Evolutionary conservation across 2,797 vertebrate genomes (phyloP).

Genomic region (Cryptoprocta ferox): DNA sequence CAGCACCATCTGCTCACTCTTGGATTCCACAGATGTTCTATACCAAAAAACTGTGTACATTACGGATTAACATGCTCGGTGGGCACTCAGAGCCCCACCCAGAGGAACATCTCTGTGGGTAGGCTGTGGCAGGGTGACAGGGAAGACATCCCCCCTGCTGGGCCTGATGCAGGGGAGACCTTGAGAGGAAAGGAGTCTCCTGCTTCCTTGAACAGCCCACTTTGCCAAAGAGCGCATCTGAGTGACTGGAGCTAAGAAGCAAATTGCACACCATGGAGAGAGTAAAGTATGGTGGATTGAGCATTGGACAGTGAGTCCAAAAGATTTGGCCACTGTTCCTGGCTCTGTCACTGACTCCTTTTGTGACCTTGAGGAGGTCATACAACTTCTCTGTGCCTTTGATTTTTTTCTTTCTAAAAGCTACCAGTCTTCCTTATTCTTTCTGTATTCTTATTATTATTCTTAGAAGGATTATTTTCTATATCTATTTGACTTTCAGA

Average conservation of each 20-base stretch:
- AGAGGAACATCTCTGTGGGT: slow-evolving; percentile 32
- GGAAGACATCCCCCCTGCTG: not conserved
- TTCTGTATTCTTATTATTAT: not conserved
- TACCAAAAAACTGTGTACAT: slow-evolving; percentile 69
- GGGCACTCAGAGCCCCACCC: slow-evolving; percentile 45
- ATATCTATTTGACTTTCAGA: not conserved
- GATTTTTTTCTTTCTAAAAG: slow-evolving; percentile 18
- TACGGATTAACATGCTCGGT: slow-evolving; percentile 56
- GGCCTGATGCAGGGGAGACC: not conserved
- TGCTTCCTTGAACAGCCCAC: slow-evolving; percentile 32
- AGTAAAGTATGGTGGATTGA: slow-evolving; percentile 73
- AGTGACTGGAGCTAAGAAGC: slow-evolving; percentile 58
- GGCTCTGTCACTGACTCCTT: slow-evolving; percentile 26
- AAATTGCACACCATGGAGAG: slow-evolving; percentile 71
- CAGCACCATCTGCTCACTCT: slow-evolving; percentile 75
- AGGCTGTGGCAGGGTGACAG: slow-evolving; percentile 42
- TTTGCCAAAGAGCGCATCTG: slow-evolving; percentile 72
- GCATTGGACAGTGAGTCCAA: slow-evolving; percentile 72
- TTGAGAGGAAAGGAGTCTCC: slow-evolving; percentile 15
- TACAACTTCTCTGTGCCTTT: slow-evolving; percentile 48
- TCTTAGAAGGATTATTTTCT: not conserved
- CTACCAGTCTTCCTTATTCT: not conserved
- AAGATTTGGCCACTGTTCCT: slow-evolving; percentile 68
- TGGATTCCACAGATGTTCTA: slow-evolving; percentile 77
- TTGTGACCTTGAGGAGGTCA: slow-evolving; percentile 73